phyloP scores from a whole-genome alignment of 2,797 vertebrate genomes.

The Acanthopagrus latus region DNA sequence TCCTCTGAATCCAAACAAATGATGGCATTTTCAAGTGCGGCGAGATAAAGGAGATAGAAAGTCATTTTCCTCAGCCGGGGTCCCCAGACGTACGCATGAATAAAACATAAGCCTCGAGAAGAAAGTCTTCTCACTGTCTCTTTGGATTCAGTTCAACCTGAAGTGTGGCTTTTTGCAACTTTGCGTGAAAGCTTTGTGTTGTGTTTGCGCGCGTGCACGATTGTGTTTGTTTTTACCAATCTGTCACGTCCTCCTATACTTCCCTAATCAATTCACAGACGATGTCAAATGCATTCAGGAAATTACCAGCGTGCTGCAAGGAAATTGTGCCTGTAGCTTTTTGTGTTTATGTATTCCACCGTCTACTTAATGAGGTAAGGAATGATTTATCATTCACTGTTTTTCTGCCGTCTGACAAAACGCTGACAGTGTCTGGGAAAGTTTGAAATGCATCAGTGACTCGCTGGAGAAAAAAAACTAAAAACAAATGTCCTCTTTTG shows the following conservation, averaged over 20 bases:
- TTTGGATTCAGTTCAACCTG: constrained; percentile 54
- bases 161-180: constrained; percentile 42
- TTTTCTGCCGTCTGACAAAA: constrained; percentile 7
- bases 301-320: constrained; percentile 26
- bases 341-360: constrained; percentile 11
- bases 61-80: constrained; percentile 59
- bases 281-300: constrained; percentile 8
- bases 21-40: constrained; percentile 69
- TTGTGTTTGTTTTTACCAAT: constrained; percentile 16
- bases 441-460: neutral
- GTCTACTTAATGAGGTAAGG: constrained; percentile 22
- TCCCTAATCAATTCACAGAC: constrained; percentile 4
- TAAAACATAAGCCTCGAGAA: constrained; percentile 73
- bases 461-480: neutral
- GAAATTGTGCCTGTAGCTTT: constrained; percentile 8
- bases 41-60: constrained; percentile 67
- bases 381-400: neutral
- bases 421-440: neutral
- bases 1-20: constrained; percentile 61
- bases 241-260: constrained; percentile 3
- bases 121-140: constrained; percentile 67
- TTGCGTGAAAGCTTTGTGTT: constrained; percentile 26
- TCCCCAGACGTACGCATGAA: constrained; percentile 69
- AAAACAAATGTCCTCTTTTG: neutral
- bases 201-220: constrained; percentile 2